phyloP scores from a whole-genome alignment of 2,888 invertebrate species.

The Eupithecia inturbata region DNA sequence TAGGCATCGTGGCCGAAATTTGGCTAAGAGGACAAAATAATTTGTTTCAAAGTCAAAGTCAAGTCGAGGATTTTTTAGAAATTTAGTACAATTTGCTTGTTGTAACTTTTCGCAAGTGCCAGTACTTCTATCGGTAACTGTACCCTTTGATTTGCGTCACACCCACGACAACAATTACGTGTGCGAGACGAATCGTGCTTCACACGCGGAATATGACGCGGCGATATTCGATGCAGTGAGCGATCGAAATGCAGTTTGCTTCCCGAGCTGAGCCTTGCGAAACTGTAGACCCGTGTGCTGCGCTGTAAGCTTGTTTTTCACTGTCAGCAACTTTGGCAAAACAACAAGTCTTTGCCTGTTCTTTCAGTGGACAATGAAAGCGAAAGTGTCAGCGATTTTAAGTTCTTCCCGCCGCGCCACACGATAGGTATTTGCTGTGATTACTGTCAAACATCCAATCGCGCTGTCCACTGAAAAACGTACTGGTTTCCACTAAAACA shows the following conservation, averaged over 20 bases:
- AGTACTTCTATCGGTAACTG: neutral
- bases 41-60: too few species aligned
- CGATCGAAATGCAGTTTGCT: slow-evolving; percentile 17
- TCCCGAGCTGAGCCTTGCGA: slow-evolving; percentile 12
- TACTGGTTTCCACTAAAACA: too few species aligned
- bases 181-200: slow-evolving; percentile 37
- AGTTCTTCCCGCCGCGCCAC: too few species aligned
- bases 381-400: too few species aligned
- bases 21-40: too few species aligned
- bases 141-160: slow-evolving; percentile 50
- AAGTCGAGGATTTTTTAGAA: too few species aligned
- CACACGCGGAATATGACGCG: slow-evolving; percentile 44
- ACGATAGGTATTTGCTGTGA: too few species aligned
- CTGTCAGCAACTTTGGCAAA: neutral
- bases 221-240: slow-evolving; percentile 34
- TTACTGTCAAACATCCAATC: too few species aligned
- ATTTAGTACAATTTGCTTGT: neutral
- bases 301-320: neutral
- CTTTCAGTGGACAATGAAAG: neutral
- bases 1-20: too few species aligned
- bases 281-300: slow-evolving; percentile 20
- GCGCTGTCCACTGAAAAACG: too few species aligned
- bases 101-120: neutral
- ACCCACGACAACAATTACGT: slow-evolving; percentile 38
- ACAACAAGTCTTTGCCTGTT: neutral